Percentiles rank a stretch among this genome's conserved stretches.
phyloP scores from a whole-genome alignment of 2,888 invertebrate genomes.

The Pammene fasciana region DNA sequence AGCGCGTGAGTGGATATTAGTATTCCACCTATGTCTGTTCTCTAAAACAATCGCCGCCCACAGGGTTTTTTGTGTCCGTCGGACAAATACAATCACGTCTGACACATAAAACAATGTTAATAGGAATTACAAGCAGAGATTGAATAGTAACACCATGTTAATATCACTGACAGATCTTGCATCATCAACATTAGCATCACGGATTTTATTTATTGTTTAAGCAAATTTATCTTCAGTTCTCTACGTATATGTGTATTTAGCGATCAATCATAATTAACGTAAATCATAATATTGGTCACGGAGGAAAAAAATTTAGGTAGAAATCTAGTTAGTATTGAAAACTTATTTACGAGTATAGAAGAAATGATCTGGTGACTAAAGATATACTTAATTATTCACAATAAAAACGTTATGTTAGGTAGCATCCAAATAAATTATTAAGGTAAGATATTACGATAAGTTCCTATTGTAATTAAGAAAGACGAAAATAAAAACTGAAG shows the following conservation, averaged over 20 bases:
- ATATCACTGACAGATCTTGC: slow-evolving; percentile 13
- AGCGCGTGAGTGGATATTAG: slow-evolving; percentile 57
- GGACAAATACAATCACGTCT: slow-evolving; percentile 64
- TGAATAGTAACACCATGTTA: slow-evolving; percentile 30
- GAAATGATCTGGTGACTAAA: too few species aligned
- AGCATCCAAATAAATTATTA: too few species aligned
- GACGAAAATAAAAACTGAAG: slow-evolving; percentile 11
- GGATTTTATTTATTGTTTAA: slow-evolving; percentile 1
- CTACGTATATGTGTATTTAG: neutral
- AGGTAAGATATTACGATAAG: too few species aligned
- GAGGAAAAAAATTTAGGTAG: too few species aligned
- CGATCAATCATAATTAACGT: neutral
- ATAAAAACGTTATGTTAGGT: too few species aligned
- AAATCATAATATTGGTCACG: too few species aligned
- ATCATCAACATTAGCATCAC: slow-evolving; percentile 22
- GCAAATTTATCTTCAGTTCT: neutral
- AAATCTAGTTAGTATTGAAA: too few species aligned
- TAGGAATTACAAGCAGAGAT: slow-evolving; percentile 54
- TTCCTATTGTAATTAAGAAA: too few species aligned
- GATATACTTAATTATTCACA: too few species aligned
- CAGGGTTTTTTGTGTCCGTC: slow-evolving; percentile 63
- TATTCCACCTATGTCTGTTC: slow-evolving; percentile 66
- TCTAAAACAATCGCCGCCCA: slow-evolving; percentile 71
- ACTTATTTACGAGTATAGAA: too few species aligned
- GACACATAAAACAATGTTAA: slow-evolving; percentile 63